phyloP scores from a whole-genome alignment of 2,113 vertebrate species.

The Azemiops feae region DNA sequence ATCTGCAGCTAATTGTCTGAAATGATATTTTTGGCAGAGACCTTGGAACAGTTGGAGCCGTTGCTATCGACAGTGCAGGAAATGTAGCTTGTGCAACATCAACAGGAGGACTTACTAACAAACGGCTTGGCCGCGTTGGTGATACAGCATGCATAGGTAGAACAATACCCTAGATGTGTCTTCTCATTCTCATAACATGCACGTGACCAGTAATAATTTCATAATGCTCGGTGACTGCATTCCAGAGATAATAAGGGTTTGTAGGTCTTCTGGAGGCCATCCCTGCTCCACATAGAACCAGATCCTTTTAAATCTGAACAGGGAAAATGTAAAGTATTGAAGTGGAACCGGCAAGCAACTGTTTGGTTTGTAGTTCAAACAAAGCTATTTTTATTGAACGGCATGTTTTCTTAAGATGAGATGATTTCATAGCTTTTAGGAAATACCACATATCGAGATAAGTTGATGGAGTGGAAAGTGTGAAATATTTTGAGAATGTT shows the following conservation, averaged over 20 bases:
- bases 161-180: neutral
- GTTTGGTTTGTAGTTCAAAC: neutral
- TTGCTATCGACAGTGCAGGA: conserved; percentile 78
- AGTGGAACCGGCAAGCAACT: neutral
- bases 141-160: conserved; percentile 81
- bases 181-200: conserved; percentile 2
- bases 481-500: neutral
- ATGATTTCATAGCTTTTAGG: neutral
- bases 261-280: neutral
- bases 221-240: neutral
- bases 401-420: neutral
- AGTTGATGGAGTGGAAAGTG: neutral
- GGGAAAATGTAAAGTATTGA: neutral
- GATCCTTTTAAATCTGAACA: neutral
- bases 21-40: conserved; percentile 74
- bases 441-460: neutral
- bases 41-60: conserved; percentile 82
- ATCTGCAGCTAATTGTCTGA: conserved; percentile 51
- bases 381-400: neutral
- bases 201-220: neutral
- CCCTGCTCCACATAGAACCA: neutral
- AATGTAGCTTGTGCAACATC: conserved; percentile 81
- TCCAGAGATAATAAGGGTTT: neutral
- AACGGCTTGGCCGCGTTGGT: conserved; percentile 83
- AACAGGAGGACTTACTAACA: conserved; percentile 81